Percentiles rank a stretch among this genome's conserved stretches.
phyloP scores from a whole-genome alignment of 1,140 invertebrate species.

The Drosophila prosaltans region DNA sequence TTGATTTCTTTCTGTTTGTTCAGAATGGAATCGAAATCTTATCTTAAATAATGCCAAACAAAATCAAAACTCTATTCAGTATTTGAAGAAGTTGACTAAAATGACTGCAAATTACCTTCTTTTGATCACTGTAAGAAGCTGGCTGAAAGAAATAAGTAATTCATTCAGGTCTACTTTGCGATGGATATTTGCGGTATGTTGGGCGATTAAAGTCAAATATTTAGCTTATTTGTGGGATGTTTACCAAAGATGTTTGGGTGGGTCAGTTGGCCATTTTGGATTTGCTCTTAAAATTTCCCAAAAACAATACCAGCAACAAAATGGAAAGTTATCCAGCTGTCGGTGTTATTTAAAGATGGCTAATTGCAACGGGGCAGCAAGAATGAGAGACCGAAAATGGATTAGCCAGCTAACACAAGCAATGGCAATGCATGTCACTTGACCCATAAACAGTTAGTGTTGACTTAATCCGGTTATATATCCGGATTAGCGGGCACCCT shows the following conservation, averaged over 20 bases:
- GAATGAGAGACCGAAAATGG: conserved; percentile 29
- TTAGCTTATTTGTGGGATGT: conserved; percentile 42
- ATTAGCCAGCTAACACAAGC: conserved; percentile 56
- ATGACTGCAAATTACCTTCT: neutral
- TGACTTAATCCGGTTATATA: conserved; percentile 66
- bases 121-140: conserved; percentile 10
- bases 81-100: too few relatives aligned
- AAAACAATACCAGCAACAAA: conserved; percentile 36
- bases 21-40: too few relatives aligned
- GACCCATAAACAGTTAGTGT: conserved; percentile 64
- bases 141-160: conserved; percentile 39
- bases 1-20: too few relatives aligned
- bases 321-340: conserved; percentile 57
- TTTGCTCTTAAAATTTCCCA: conserved; percentile 51
- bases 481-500: conserved; percentile 59
- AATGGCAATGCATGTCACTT: conserved; percentile 22
- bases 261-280: conserved; percentile 62
- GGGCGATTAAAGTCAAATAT: conserved; percentile 68
- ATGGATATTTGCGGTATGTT: conserved; percentile 16
- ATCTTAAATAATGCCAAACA: too few relatives aligned
- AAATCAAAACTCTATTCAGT: neutral
- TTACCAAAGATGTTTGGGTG: conserved; percentile 28
- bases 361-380: conserved; percentile 49
- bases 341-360: conserved; percentile 62
- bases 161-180: conserved; percentile 40